Base-by-base conservation (phyloP, 2,113 vertebrate species). In the Ahaetulla prasina region DNA sequence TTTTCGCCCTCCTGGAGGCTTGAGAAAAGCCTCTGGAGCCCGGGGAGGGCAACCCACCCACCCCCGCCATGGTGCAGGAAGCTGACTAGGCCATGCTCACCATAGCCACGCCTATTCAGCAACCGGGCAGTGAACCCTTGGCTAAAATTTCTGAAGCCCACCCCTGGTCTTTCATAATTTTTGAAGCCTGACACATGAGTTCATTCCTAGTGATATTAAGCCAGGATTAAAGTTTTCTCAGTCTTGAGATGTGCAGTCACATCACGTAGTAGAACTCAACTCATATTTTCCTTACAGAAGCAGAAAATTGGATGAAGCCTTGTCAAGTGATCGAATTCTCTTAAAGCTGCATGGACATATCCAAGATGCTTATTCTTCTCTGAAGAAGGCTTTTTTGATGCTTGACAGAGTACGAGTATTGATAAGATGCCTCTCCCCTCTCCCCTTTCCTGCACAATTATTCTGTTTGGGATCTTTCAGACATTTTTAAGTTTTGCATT, bases 351-450 rank as follows among this genome's bases (percentile, higher is more conserved):
- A 89, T 49, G 94, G 93, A 93, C 94, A 55, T 8, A 93, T 95
- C 2, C 95, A 95, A 85, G 96, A 95, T 35, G 50, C 92, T 86
- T 94, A 89, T 52, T 14, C 89, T 0, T 90, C 88, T 3, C 91
- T 98, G 94, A 98, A 97, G 95, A 95, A 97, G 88, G 94, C 92
- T 2, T 96, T 96, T 20, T 95, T 96, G 68, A 47, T 16, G 0
- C 53, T 95, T 54, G 94, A 93, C 92, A 60, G 87, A 53, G 96
- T 97, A 96, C 94, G 91, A 95, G 93, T 94, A 91, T 93, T 94
- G 94, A 94, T 90, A 90, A 90, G 2, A 11, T 55, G 53, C n/a
- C 68, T 53, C 7, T 30, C 49, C 35, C 45, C 23, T 23, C 27
- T 22, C 22, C n/a, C n/a, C 12, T 47, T 49, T 2, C 35, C 30